These are phyloP conservation scores for Sicus ferrugineus DNA, from an alignment of 2,888 invertebrate genomes.

Conservation along the genomic window DNA sequence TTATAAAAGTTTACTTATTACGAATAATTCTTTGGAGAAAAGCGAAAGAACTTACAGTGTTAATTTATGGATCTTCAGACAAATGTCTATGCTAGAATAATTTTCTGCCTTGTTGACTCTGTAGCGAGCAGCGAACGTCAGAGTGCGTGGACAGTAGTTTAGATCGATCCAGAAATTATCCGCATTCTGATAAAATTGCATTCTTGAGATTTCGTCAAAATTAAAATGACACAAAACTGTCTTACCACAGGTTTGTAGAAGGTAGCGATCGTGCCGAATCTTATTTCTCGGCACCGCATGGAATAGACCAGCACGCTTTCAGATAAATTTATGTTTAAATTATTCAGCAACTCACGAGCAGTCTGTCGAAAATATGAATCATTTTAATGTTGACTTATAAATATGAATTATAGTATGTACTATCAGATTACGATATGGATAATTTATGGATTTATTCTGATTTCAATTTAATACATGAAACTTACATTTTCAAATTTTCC, in stretches of 20 bases:
- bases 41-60: conserved; percentile 41
- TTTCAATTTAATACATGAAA: not conserved
- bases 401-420: too few species aligned
- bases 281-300: conserved; percentile 42
- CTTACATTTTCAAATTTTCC: conserved; percentile 45
- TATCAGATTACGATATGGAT: too few species aligned
- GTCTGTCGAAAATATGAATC: conserved; percentile 35
- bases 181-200: conserved; percentile 38
- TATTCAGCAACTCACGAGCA: conserved; percentile 46
- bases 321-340: conserved; percentile 44
- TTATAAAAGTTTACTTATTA: not conserved
- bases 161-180: conserved; percentile 47
- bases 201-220: too few species aligned
- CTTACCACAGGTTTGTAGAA: conserved; percentile 45
- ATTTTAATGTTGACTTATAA: not conserved
- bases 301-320: conserved; percentile 44
- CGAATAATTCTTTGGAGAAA: not conserved
- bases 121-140: conserved; percentile 37
- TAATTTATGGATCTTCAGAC: conserved; percentile 33
- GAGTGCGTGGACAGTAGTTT: conserved; percentile 40
- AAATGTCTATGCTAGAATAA: conserved; percentile 32
- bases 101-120: conserved; percentile 17
- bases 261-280: conserved; percentile 39
- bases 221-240: not conserved
- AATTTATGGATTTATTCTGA: too few species aligned